Conservation (phyloP, 2,888 invertebrate species). For the Kuschelorhynchus macadamiae region DNA sequence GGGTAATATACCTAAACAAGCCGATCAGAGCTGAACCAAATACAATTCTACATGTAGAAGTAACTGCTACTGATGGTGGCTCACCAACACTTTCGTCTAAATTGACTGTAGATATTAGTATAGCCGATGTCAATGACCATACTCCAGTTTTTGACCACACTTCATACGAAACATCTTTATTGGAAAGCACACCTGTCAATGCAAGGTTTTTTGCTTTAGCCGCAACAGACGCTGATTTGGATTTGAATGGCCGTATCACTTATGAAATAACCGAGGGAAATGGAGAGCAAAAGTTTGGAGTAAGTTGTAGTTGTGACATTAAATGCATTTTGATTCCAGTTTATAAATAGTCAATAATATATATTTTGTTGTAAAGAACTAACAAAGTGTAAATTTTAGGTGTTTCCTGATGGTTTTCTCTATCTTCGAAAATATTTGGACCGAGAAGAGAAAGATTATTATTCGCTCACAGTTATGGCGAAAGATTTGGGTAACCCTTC, state of each 20-base stretch:
- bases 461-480: slow-evolving; percentile 88
- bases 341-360: too few relatives aligned
- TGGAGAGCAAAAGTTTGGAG: slow-evolving; percentile 87
- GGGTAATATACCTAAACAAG: slow-evolving; percentile 89
- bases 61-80: slow-evolving; percentile 89
- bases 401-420: slow-evolving; percentile 94
- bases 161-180: slow-evolving; percentile 91
- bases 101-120: slow-evolving; percentile 79
- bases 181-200: slow-evolving; percentile 93
- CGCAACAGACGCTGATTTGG: slow-evolving; percentile 91
- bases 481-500: slow-evolving; percentile 84
- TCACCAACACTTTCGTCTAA: slow-evolving; percentile 81
- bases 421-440: slow-evolving; percentile 90
- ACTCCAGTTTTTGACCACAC: slow-evolving; percentile 94
- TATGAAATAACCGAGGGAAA: slow-evolving; percentile 92
- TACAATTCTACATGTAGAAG: slow-evolving; percentile 79
- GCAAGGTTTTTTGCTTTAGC: slow-evolving; percentile 90
- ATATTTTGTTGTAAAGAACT: too few relatives aligned
- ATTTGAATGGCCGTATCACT: slow-evolving; percentile 82
- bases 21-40: slow-evolving; percentile 84
- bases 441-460: slow-evolving; percentile 92
- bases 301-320: slow-evolving; percentile 6
- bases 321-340: too few relatives aligned
- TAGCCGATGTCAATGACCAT: slow-evolving; percentile 95
- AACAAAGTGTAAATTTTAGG: slow-evolving; percentile 5